Conservation (phyloP, 2,797 vertebrate species). For the Arnoldichthys spilopterus region DNA sequence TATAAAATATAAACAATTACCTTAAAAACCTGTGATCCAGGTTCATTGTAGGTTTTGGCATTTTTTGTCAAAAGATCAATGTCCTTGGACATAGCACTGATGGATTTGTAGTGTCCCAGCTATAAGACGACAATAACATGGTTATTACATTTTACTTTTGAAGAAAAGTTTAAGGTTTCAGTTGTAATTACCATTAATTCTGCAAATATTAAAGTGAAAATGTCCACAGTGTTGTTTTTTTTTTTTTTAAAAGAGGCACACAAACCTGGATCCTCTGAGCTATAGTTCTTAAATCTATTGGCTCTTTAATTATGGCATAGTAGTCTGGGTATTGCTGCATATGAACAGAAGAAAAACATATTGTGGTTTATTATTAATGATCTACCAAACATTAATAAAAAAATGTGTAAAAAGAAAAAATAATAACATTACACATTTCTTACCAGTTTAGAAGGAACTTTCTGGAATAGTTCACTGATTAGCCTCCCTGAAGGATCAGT, state of each 20-base stretch:
- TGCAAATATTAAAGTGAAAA: not conserved
- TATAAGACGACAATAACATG: slow-evolving; percentile 64
- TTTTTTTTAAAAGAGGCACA: not conserved
- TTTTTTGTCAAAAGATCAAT: slow-evolving; percentile 97
- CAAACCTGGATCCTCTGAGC: slow-evolving; percentile 97
- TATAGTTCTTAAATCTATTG: slow-evolving; percentile 95
- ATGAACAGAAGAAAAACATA: slow-evolving; percentile 50
- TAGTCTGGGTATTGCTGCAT: slow-evolving; percentile 98
- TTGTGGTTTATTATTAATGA: not conserved
- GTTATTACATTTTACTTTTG: not conserved
- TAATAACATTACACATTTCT: slow-evolving; percentile 57
- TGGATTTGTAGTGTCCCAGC: slow-evolving; percentile 92
- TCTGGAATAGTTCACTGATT: slow-evolving; percentile 97
- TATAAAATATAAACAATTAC: slow-evolving; percentile 67
- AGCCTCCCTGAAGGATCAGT: slow-evolving; percentile 89
- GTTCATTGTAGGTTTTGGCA: slow-evolving; percentile 99
- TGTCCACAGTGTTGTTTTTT: not conserved
- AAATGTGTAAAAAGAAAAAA: not conserved
- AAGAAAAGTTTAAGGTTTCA: not conserved
- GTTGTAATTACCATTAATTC: not conserved
- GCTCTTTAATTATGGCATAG: slow-evolving; percentile 99
- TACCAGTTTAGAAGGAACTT: slow-evolving; percentile 98
- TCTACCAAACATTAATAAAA: not conserved
- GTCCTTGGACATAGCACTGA: slow-evolving; percentile 95
- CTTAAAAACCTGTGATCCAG: slow-evolving; percentile 99